A percentile compares a stretch with the other conserved stretches of the same genome.
Conservation (phyloP, 1,140 invertebrate genomes). For the Orchesella cincta region DNA sequence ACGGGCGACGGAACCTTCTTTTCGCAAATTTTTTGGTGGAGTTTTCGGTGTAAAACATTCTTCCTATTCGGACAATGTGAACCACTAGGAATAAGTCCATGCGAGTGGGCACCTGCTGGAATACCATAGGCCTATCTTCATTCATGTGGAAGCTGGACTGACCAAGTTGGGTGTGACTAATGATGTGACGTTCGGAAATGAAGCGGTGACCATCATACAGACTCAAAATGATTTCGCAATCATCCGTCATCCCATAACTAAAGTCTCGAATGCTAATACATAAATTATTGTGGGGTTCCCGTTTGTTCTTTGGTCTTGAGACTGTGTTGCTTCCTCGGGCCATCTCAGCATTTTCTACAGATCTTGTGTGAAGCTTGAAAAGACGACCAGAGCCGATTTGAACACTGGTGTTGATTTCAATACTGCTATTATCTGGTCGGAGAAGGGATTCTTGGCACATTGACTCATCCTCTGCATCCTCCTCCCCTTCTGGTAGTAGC, state of each 20-base stretch:
- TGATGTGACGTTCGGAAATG: conserved; percentile 18
- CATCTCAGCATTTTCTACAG: conserved; percentile 75
- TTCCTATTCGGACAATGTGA: conserved; percentile 82
- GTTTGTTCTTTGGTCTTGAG: conserved; percentile 8
- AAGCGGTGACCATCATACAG: conserved; percentile 75
- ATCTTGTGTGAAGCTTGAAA: conserved; percentile 67
- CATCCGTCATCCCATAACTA: conserved; percentile 77
- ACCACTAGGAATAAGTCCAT: conserved; percentile 80
- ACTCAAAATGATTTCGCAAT: conserved; percentile 84
- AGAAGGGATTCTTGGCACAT: neutral
- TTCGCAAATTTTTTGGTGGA: conserved; percentile 65
- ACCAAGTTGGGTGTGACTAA: neutral
- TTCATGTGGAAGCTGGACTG: conserved; percentile 60
- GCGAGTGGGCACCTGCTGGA: conserved; percentile 74
- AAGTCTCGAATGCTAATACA: conserved; percentile 87
- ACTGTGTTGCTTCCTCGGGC: conserved; percentile 64
- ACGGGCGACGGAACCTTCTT: conserved; percentile 62
- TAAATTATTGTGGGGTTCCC: conserved; percentile 64
- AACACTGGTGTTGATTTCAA: conserved; percentile 4
- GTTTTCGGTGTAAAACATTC: conserved; percentile 77
- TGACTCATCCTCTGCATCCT: neutral
- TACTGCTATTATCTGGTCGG: conserved; percentile 8
- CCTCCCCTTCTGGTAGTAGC: conserved; percentile 53
- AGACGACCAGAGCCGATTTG: conserved; percentile 1
- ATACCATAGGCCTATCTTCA: conserved; percentile 46